Evolutionary conservation across 2,797 vertebrate species (phyloP).

Genomic region (Pagetopsis macropterus): DNA sequence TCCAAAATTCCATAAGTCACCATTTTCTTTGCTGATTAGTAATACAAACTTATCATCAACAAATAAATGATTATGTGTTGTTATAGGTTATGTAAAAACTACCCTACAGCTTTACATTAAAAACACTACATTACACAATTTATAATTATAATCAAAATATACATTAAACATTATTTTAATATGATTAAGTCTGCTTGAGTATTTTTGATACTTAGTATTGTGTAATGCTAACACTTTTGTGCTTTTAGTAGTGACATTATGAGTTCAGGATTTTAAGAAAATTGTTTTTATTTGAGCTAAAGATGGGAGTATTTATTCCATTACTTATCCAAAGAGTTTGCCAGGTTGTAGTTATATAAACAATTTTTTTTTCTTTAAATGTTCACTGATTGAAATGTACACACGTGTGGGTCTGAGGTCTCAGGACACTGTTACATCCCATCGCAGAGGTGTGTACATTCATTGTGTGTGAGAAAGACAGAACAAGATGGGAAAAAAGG

Average conservation of each 20-base stretch:
- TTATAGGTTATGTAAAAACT: background rate
- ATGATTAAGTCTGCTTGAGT: background rate
- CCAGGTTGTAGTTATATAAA: conserved; percentile 23
- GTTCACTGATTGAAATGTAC: conserved; percentile 58
- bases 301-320: background rate
- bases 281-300: too few species aligned
- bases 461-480: background rate
- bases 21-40: background rate
- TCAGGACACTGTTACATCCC: conserved; percentile 27
- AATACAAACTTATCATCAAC: background rate
- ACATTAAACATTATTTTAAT: background rate
- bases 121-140: background rate
- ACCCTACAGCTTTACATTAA: background rate
- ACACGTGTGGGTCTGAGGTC: conserved; percentile 21
- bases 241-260: background rate
- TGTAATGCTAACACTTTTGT: background rate
- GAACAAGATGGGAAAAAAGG: conserved; percentile 18
- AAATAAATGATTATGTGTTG: background rate
- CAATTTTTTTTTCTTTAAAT: conserved; percentile 34
- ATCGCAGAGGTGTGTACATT: conserved; percentile 19
- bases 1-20: too few species aligned
- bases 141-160: background rate
- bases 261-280: background rate
- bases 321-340: conserved; percentile 33
- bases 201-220: too few species aligned